phyloP scores from a whole-genome alignment of 2,113 vertebrate species.

The Phaethon lepturus region DNA sequence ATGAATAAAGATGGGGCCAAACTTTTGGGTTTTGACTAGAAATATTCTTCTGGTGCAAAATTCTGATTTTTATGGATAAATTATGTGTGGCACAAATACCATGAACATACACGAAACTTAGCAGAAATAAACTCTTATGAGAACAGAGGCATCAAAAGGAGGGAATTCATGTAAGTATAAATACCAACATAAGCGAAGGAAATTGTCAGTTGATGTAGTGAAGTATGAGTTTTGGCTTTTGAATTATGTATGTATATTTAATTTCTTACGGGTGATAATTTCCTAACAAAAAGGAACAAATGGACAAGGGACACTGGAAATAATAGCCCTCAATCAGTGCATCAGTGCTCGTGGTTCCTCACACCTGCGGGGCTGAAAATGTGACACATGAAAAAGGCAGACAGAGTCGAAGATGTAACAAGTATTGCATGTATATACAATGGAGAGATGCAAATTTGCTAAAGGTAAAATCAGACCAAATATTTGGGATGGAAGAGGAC shows the following conservation, averaged over 20 bases:
- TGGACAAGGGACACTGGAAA: neutral
- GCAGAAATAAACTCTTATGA: constrained; percentile 38
- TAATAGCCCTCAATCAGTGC: neutral
- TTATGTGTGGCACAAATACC: neutral
- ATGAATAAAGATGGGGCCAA: constrained; percentile 70
- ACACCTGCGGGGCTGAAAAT: neutral
- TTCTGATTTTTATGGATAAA: constrained; percentile 41
- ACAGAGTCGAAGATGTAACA: neutral
- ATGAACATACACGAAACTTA: constrained; percentile 15
- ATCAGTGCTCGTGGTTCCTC: neutral
- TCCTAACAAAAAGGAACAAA: neutral
- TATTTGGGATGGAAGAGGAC: neutral
- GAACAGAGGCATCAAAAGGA: neutral
- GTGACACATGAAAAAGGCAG: neutral
- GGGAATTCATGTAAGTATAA: neutral
- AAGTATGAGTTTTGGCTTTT: neutral
- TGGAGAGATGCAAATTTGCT: constrained; percentile 12
- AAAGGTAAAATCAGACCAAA: neutral
- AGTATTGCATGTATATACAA: neutral
- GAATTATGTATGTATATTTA: neutral
- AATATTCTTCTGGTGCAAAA: constrained; percentile 60
- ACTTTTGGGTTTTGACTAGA: constrained; percentile 50
- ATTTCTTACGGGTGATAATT: neutral
- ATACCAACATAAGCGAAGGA: neutral
- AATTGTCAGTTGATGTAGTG: neutral